These are phyloP conservation scores for Heliconius congener DNA, from an alignment of 1,140 invertebrate genomes.

Conservation along the genomic window DNA sequence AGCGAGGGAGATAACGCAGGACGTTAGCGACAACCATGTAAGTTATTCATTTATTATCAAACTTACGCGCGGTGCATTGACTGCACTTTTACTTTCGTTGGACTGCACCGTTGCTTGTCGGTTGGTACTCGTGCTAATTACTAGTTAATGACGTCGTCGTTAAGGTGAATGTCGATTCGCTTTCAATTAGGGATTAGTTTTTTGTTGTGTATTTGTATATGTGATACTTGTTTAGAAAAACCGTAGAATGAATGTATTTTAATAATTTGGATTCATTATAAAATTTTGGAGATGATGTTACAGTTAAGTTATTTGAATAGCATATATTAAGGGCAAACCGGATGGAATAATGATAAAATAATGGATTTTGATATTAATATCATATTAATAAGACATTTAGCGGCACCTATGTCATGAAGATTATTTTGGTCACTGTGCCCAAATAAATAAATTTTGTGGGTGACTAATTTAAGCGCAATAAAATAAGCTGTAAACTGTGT, in stretches of 20 bases:
- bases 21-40: conserved; percentile 65
- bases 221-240: not conserved
- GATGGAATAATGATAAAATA: not conserved
- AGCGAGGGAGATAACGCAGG: conserved; percentile 56
- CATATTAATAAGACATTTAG: not conserved
- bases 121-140: conserved; percentile 38
- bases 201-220: not conserved
- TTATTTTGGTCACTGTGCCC: not conserved
- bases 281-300: no score
- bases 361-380: not conserved
- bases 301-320: not conserved
- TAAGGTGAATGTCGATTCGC: conserved; percentile 1
- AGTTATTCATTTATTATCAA: conserved; percentile 58
- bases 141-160: conserved; percentile 23
- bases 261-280: no score
- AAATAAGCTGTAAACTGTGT: no score
- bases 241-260: no score
- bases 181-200: not conserved
- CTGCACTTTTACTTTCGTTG: conserved; percentile 76
- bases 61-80: conserved; percentile 59
- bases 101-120: conserved; percentile 53
- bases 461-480: no score
- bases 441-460: no score
- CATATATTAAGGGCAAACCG: not conserved
- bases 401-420: not conserved